Evolutionary conservation across 35 echinoderm and acorn worm genomes (phyloP), one percentile per base, ranked within the genome.

Genomic region (Amphiura filiformis): DNA sequence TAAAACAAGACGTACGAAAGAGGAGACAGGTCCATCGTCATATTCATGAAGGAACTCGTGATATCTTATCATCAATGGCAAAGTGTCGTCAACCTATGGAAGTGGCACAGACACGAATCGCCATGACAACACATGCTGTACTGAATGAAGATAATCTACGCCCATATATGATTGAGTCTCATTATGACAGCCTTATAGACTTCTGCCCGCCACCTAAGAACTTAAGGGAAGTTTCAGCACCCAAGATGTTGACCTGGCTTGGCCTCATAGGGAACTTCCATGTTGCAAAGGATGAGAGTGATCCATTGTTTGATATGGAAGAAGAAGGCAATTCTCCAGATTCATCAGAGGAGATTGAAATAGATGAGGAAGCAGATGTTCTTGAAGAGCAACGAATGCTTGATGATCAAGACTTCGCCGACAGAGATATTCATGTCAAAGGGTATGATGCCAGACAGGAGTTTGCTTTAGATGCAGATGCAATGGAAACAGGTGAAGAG

Each of bases 281-380:
- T 20, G 52, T 91, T 32, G 41, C 36, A 79, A 26, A 17, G 70
- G 30, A 76, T 38, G 70, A 75, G n/a, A 76, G 61, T 11, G 39
- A 61, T 32, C 32, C 78, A 0, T 80, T 83, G 44, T 26, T 75
- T 65, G 82, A 86, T 23, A 81, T 85, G 15, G 52, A 85, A 57
- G 76, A 39, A 42, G 87, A 88, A 26, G 78, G 88, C 82, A 31
- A 87, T 5, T 18, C 22, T 38, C 38, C 57, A 30, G 47, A 76
- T 13, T 70, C 61, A 30, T 57, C 83, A 34, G 88, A 84, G 1
- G 44, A 88, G 33, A 37, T 87, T 4, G 80, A 87, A n/a, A 78
- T 89, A 64, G 52, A 56, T 22, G 92, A 93, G 31, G 92, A 93
- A 37, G 87, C 82, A 35, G 87, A 93, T 86, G 17, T 79, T 26